phyloP scores from a whole-genome alignment of 2,888 invertebrate genomes.

The Auanema freiburgensis region DNA sequence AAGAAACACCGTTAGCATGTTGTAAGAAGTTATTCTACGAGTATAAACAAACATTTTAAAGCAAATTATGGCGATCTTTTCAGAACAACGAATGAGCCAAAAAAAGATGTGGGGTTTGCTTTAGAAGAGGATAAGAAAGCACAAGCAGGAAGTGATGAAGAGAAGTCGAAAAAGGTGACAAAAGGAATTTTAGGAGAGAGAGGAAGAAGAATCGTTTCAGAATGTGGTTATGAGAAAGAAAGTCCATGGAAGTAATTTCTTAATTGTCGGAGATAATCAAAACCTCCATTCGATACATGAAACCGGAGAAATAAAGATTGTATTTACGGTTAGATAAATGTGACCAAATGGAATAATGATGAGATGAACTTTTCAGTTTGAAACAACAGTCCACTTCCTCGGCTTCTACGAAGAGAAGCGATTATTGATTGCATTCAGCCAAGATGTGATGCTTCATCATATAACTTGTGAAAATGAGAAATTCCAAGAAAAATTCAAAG shows the following conservation, averaged over 20 bases:
- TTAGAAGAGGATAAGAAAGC: no score
- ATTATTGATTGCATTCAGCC: constrained; percentile 9
- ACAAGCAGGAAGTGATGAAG: no score
- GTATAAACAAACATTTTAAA: no score
- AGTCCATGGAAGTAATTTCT: constrained; percentile 11
- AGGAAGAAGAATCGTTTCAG: no score
- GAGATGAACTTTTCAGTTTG: constrained; percentile 7
- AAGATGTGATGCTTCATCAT: constrained; percentile 9
- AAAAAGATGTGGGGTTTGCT: no score
- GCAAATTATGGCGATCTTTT: no score
- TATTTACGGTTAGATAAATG: background rate
- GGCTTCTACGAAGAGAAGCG: constrained; percentile 13
- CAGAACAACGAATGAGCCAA: no score
- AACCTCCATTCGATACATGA: constrained; percentile 12
- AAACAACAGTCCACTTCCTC: constrained; percentile 4
- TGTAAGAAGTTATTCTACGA: no score
- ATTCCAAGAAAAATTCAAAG: constrained; percentile 15
- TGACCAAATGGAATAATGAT: background rate
- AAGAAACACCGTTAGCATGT: no score
- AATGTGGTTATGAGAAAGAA: no score
- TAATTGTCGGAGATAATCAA: constrained; percentile 6
- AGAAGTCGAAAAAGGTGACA: no score
- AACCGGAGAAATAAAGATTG: constrained; percentile 7
- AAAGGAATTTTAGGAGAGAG: no score
- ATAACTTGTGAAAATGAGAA: constrained; percentile 8